Evolutionary conservation across 2,888 invertebrate species (phyloP).

Genomic region (Magallana nippona): DNA sequence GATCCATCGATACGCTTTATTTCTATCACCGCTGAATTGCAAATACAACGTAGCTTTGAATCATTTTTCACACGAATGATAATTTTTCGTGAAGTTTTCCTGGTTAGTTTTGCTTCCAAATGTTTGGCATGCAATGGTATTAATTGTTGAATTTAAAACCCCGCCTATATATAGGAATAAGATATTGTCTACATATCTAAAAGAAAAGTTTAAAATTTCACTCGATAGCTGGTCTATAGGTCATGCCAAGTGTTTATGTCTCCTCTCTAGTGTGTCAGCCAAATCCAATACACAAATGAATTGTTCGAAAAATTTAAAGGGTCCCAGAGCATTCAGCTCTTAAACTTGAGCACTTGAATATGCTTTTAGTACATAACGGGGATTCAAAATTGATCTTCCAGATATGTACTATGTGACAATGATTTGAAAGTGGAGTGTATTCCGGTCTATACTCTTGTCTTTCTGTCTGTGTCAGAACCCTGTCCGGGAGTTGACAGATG

Average conservation of each 20-base stretch:
- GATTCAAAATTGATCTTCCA: conserved; percentile 33
- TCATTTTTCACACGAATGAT: too few relatives aligned
- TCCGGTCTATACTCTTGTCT: not conserved
- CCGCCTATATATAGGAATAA: not conserved
- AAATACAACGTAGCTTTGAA: too few relatives aligned
- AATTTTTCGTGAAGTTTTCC: too few relatives aligned
- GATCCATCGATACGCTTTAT: too few relatives aligned
- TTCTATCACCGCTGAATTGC: too few relatives aligned
- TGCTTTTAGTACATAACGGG: conserved; percentile 14
- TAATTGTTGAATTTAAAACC: not conserved
- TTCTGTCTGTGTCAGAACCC: not conserved
- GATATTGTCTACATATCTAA: not conserved
- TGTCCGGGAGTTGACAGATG: not conserved
- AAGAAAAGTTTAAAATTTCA: not conserved
- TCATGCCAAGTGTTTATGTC: conserved; percentile 11
- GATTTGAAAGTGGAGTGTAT: conserved; percentile 8
- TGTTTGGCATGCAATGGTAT: not conserved
- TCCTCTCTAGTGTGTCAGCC: not conserved
- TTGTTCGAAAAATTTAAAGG: conserved; percentile 32
- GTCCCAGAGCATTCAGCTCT: conserved; percentile 13
- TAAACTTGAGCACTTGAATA: conserved; percentile 16
- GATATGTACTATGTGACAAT: conserved; percentile 24
- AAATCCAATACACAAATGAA: conserved; percentile 35
- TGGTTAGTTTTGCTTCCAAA: too few relatives aligned
- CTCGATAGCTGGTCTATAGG: not conserved